Conservation (phyloP, 2,797 vertebrate species). For the Fringilla coelebs region DNA sequence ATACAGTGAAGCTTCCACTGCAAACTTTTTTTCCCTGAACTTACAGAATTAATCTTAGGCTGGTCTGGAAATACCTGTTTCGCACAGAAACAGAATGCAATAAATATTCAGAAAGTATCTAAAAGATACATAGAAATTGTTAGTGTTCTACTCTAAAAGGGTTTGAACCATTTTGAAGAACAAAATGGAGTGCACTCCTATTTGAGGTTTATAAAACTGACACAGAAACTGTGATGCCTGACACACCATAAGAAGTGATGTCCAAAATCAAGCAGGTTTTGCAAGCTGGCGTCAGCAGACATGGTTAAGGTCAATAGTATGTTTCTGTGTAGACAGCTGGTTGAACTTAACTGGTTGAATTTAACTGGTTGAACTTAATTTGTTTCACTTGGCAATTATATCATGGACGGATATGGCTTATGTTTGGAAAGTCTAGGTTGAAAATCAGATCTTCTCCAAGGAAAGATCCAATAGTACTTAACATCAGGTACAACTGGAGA, state of each 20-base stretch:
- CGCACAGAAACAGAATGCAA: background rate
- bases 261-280: background rate
- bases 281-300: background rate
- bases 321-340: background rate
- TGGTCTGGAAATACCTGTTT: background rate
- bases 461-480: background rate
- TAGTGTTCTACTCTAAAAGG: background rate
- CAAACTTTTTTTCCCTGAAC: background rate
- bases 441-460: background rate
- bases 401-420: background rate
- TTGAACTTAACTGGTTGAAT: background rate
- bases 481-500: background rate
- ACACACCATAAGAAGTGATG: background rate
- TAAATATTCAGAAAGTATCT: background rate
- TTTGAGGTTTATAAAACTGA: background rate
- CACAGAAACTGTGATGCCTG: background rate
- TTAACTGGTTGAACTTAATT: background rate
- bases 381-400: background rate
- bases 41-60: background rate
- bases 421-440: background rate
- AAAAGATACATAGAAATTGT: background rate
- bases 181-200: background rate
- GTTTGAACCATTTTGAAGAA: background rate
- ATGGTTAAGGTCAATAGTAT: background rate
- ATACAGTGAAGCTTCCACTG: background rate